Conservation (phyloP, 2,113 vertebrate species). For the Sciurus niger region DNA sequence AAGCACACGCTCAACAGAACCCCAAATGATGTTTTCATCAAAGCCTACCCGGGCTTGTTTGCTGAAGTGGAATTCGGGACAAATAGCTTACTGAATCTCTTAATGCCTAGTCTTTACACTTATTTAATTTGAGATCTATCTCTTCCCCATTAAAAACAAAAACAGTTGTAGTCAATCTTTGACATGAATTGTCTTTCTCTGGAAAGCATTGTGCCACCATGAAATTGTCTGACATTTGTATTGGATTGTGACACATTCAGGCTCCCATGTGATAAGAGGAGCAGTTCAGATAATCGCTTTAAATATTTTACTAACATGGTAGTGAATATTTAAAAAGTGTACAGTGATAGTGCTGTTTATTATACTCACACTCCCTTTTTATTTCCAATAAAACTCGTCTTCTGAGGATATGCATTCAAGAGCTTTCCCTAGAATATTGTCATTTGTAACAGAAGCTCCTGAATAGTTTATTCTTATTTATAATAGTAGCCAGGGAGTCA, state of each 20-base stretch:
- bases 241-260: background rate
- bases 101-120: constrained; percentile 1
- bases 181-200: background rate
- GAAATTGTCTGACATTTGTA: background rate
- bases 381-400: constrained; percentile 69
- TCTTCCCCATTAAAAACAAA: constrained; percentile 61
- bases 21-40: constrained; percentile 47
- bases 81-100: constrained; percentile 5
- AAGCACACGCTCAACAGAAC: constrained; percentile 1
- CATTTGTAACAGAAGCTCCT: constrained; percentile 56
- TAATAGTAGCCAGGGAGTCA: constrained; percentile 52
- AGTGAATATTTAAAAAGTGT: constrained; percentile 59
- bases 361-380: background rate
- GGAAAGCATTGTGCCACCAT: background rate
- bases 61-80: constrained; percentile 55
- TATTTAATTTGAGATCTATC: constrained; percentile 60
- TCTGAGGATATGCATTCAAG: constrained; percentile 43
- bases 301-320: constrained; percentile 72
- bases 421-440: constrained; percentile 39
- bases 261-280: background rate
- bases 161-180: constrained; percentile 46
- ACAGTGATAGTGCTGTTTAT: background rate
- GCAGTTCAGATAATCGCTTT: constrained; percentile 64
- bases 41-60: constrained; percentile 62
- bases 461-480: constrained; percentile 64